Evolutionary conservation across 2,797 vertebrate species (phyloP).

Genomic region (Diceros bicornis): DNA sequence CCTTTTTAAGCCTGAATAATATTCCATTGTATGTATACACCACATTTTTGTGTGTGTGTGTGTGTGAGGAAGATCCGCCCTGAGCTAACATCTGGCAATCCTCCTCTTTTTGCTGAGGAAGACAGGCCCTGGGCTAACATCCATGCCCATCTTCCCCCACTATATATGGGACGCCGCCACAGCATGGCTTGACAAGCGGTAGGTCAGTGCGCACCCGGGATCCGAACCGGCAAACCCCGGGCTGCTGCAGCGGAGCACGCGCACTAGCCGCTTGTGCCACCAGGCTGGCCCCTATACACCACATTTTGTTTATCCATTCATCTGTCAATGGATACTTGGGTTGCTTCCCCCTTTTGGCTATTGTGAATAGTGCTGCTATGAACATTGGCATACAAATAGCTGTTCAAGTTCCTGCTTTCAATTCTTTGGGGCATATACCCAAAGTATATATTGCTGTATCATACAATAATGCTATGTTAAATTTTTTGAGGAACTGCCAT

Average conservation of each 20-base stretch:
- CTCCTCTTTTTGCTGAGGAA: no score
- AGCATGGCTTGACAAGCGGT: no score
- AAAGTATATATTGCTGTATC: not conserved
- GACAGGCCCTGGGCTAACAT: no score
- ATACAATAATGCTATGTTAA: not conserved
- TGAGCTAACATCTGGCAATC: no score
- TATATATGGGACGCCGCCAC: no score
- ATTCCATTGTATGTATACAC: not conserved
- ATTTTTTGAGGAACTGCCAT: not conserved
- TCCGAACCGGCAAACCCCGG: no score
- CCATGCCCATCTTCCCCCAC: no score
- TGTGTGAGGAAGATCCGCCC: no score
- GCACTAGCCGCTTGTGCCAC: no score
- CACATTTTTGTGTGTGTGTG: no score
- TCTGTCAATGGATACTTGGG: not conserved
- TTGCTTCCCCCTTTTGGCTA: not conserved
- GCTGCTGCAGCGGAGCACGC: no score
- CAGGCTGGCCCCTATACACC: not conserved
- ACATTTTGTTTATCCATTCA: not conserved
- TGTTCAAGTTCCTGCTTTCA: not conserved
- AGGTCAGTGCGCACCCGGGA: no score
- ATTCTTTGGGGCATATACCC: not conserved
- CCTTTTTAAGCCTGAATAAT: not conserved
- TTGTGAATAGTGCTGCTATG: conserved; percentile 7
- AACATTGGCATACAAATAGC: not conserved